These are phyloP conservation scores for Ennomos quercinarius DNA, from an alignment of 2,888 invertebrate genomes.

Conservation along the genomic window DNA sequence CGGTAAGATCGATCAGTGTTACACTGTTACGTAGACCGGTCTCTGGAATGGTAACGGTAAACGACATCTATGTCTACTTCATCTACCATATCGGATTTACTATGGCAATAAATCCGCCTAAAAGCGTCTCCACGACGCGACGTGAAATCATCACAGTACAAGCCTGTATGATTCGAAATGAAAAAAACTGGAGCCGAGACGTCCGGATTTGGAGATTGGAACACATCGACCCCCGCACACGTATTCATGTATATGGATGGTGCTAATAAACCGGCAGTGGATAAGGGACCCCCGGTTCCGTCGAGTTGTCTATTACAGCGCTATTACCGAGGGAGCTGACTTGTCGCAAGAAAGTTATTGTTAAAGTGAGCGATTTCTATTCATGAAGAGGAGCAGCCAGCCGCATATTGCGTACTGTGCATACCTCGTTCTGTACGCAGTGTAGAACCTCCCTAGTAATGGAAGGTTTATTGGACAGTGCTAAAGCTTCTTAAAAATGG, in stretches of 20 bases:
- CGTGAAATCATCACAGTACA: slow-evolving; percentile 15
- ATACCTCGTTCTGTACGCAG: slow-evolving; percentile 22
- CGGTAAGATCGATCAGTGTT: too few relatives aligned
- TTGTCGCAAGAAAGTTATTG: slow-evolving; percentile 63
- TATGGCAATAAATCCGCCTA: too few relatives aligned
- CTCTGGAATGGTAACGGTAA: too few relatives aligned
- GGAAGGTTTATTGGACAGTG: neutral
- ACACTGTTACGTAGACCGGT: too few relatives aligned
- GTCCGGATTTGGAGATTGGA: slow-evolving; percentile 24
- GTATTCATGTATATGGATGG: slow-evolving; percentile 57
- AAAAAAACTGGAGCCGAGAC: slow-evolving; percentile 28
- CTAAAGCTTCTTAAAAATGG: too few relatives aligned
- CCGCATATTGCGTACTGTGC: slow-evolving; percentile 49
- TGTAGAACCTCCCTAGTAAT: slow-evolving; percentile 12
- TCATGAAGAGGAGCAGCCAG: slow-evolving; percentile 63
- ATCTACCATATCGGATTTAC: too few relatives aligned
- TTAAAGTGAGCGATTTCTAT: slow-evolving; percentile 76
- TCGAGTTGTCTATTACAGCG: slow-evolving; percentile 54
- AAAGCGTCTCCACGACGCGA: neutral
- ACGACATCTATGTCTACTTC: too few relatives aligned
- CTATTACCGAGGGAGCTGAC: slow-evolving; percentile 50
- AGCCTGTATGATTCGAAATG: slow-evolving; percentile 29
- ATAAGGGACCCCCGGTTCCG: slow-evolving; percentile 46
- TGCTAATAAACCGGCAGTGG: slow-evolving; percentile 61
- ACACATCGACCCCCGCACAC: slow-evolving; percentile 36